phyloP scores from a whole-genome alignment of 2,113 vertebrate species.

The Tetraodon nigroviridis region DNA sequence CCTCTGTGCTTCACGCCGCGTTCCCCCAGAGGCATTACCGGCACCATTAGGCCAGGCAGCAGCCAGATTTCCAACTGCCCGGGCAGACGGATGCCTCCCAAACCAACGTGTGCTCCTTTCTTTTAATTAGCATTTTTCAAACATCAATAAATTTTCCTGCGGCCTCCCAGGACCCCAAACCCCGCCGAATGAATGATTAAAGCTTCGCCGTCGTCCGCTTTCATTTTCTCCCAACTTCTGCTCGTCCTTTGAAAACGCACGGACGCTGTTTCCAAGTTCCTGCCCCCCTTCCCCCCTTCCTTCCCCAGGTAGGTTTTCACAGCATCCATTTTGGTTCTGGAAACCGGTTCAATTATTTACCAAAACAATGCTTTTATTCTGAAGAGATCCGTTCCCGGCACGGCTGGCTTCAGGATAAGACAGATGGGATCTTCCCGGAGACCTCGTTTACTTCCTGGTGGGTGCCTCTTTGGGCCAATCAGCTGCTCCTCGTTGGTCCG shows the following conservation, averaged over 20 bases:
- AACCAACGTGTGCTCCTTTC: slow-evolving; percentile 60
- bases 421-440: no score
- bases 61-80: slow-evolving; percentile 63
- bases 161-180: slow-evolving; percentile 62
- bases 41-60: slow-evolving; percentile 64
- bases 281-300: slow-evolving; percentile 13
- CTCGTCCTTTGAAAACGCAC: slow-evolving; percentile 41
- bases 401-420: no score
- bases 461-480: no score
- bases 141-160: slow-evolving; percentile 68
- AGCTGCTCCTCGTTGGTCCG: no score
- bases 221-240: slow-evolving; percentile 44
- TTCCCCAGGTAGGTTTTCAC: slow-evolving; percentile 40
- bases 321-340: slow-evolving; percentile 40
- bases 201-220: slow-evolving; percentile 51
- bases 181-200: slow-evolving; percentile 69
- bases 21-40: slow-evolving; percentile 62
- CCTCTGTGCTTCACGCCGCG: slow-evolving; percentile 58
- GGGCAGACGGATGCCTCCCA: slow-evolving; percentile 65
- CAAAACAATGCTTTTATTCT: no score
- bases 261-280: slow-evolving; percentile 37
- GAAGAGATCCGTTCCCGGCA: no score
- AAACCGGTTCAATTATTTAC: slow-evolving; percentile 6
- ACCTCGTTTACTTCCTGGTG: no score
- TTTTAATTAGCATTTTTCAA: slow-evolving; percentile 74